Evolutionary conservation across 2,888 invertebrate genomes (phyloP).

Genomic region (Perizoma flavofasciatum): DNA sequence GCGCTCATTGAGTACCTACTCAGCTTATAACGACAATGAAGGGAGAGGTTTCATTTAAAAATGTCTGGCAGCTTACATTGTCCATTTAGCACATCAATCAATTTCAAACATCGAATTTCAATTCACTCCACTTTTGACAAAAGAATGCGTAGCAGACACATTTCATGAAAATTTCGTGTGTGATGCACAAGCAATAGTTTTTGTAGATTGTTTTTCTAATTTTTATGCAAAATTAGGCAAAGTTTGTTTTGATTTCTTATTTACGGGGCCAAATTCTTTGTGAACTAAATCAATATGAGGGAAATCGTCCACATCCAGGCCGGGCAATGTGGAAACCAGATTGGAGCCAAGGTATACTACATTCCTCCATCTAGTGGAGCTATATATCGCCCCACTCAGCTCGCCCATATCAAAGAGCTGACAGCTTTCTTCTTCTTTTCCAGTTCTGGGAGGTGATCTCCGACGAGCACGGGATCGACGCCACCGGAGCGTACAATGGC

Average conservation of each 20-base stretch:
- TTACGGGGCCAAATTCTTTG: slow-evolving; percentile 59
- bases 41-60: slow-evolving; percentile 15
- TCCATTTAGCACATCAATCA: not conserved
- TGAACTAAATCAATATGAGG: slow-evolving; percentile 84
- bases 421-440: slow-evolving; percentile 35
- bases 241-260: slow-evolving; percentile 50
- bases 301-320: slow-evolving; percentile 92
- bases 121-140: slow-evolving; percentile 40
- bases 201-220: slow-evolving; percentile 43
- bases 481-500: slow-evolving; percentile 82
- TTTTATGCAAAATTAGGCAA: slow-evolving; percentile 55
- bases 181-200: slow-evolving; percentile 53
- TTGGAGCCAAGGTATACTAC: slow-evolving; percentile 88
- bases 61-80: slow-evolving; percentile 26
- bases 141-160: slow-evolving; percentile 49
- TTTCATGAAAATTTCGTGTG: slow-evolving; percentile 58
- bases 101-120: slow-evolving; percentile 33
- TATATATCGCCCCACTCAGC: too few species aligned
- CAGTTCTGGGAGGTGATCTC: slow-evolving; percentile 77
- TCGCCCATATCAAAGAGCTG: not conserved
- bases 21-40: not conserved
- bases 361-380: too few species aligned
- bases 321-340: slow-evolving; percentile 85
- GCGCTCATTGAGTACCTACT: not conserved
- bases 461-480: slow-evolving; percentile 71